Percentiles rank a stretch among this genome's conserved stretches.
Evolutionary conservation across 53 echinoderm and acorn worm genomes (phyloP).

Genomic region (Crossaster papposus): DNA sequence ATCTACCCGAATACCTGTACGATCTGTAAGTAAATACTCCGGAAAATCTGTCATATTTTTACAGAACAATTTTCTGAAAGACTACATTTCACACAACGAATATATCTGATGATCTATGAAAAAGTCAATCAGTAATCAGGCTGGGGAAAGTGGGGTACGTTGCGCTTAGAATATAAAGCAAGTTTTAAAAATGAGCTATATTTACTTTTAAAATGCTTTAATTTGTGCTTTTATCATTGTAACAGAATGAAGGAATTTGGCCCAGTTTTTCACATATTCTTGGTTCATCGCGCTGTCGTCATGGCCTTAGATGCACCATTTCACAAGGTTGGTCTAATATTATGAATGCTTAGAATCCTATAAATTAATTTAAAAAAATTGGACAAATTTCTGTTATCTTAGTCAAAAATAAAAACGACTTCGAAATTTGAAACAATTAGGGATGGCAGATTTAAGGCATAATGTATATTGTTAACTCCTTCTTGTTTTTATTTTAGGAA

Average conservation of each 20-base stretch:
- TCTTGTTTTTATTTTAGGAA: constrained; percentile 1
- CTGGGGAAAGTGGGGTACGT: too few relatives aligned
- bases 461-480: background rate
- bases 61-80: too few relatives aligned
- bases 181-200: too few relatives aligned
- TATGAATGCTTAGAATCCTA: background rate
- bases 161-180: too few relatives aligned
- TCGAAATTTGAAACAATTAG: background rate
- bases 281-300: constrained; percentile 48
- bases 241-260: constrained; percentile 64
- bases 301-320: constrained; percentile 58
- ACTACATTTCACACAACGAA: too few relatives aligned
- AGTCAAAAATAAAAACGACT: too few relatives aligned
- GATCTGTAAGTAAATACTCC: background rate
- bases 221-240: background rate
- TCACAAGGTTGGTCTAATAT: constrained; percentile 58
- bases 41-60: too few relatives aligned
- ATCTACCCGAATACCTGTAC: background rate
- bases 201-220: too few relatives aligned
- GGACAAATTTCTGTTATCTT: background rate
- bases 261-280: constrained; percentile 33
- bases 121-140: too few relatives aligned
- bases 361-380: background rate
- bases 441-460: background rate
- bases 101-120: too few relatives aligned